Base-by-base conservation (phyloP, 2,888 invertebrate species). In the Elaeidobius kamerunicus region DNA sequence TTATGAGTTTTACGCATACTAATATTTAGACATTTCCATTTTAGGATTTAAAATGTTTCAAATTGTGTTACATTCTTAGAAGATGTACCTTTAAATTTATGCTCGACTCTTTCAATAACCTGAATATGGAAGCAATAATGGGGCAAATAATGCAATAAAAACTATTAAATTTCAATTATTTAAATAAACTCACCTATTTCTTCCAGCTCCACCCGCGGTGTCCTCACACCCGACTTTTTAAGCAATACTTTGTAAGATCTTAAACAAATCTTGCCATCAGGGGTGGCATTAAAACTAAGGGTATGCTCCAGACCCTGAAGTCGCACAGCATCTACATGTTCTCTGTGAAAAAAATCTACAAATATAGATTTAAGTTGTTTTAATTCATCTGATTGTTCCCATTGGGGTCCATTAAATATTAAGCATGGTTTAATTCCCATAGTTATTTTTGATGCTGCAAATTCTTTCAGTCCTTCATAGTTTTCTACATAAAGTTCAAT, bases 251-350 rank as follows among this genome's bases (percentile, higher is more conserved):
- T 91, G 67, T 82, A 85, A 3, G 86, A 85, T 51, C 96, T 78
- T 62, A 98, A 70, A 57, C 84, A 79, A 56, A 98, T 84, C 63
- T 80, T 83, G 48, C 88, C 87, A 59, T 90, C 88, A 28, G 81
- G 78, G 2, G 84, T 80, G 2, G 88, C 87, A 30, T 94, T 92
- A 67, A 99, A 92, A 71, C 89, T 87, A 17, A 98, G 74, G 0
- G 90, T 90, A 76, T 96, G 94, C 69, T 99, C 97, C 55, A 99
- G 78, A 0, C 98, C 98, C 68, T 94, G 90, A 9, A 98, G 76
- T 55, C 95, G 81, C 39, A 99, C 82, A 38, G 87, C 84, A 47
- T 86, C 84, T 1, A 86, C 84, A 65, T 80, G 78, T 68, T 92
- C 89, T 59, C 92, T 86, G 58, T 93, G 84, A 72, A 98, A 98